phyloP scores from a whole-genome alignment of 2,797 vertebrate species.

The Labroides dimidiatus region DNA sequence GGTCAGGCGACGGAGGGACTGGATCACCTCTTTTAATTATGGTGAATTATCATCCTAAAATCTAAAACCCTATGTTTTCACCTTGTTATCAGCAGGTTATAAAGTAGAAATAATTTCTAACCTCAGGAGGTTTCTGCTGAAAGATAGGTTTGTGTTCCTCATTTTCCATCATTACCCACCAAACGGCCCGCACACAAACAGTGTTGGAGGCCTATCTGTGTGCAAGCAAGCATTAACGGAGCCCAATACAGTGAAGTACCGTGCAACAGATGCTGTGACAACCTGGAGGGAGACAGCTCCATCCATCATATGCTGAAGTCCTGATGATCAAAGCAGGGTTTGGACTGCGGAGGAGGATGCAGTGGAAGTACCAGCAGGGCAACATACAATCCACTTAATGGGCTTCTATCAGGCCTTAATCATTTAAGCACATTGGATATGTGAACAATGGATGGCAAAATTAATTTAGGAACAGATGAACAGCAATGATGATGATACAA shows the following conservation, averaged over 20 bases:
- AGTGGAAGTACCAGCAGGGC: conserved; percentile 59
- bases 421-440: conserved; percentile 46
- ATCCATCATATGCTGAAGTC: conserved; percentile 78
- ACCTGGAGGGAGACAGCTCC: conserved; percentile 76
- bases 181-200: conserved; percentile 43
- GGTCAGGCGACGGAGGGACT: conserved; percentile 9
- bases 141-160: conserved; percentile 28
- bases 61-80: not conserved
- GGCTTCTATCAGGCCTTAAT: conserved; percentile 45
- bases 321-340: conserved; percentile 74
- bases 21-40: conserved; percentile 23
- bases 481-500: conserved; percentile 28
- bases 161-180: conserved; percentile 53
- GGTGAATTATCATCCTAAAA: conserved; percentile 16
- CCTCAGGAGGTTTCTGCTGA: conserved; percentile 17
- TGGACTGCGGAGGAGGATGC: conserved; percentile 61
- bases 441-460: conserved; percentile 31
- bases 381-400: conserved; percentile 60
- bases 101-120: conserved; percentile 17
- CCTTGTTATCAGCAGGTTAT: conserved; percentile 19
- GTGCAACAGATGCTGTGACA: conserved; percentile 79
- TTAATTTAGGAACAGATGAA: conserved; percentile 39
- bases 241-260: conserved; percentile 55
- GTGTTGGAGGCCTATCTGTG: conserved; percentile 45
- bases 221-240: conserved; percentile 46